Evolutionary conservation across 1,140 invertebrate genomes (phyloP).

Genomic region (Procambarus virginalis): DNA sequence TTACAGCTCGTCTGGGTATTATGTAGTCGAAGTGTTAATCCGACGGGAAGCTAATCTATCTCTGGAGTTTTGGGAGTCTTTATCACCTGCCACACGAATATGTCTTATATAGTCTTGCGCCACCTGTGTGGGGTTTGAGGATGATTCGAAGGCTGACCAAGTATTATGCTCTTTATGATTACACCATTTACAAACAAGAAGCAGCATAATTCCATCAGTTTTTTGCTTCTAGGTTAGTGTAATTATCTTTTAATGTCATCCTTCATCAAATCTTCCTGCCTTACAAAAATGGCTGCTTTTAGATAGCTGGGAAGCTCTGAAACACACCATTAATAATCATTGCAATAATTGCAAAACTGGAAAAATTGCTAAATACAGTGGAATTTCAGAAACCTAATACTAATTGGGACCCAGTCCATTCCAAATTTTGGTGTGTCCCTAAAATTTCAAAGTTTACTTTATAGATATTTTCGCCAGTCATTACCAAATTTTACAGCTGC

Average conservation of each 20-base stretch:
- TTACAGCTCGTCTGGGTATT: conserved; percentile 52
- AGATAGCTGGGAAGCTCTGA: too few species aligned
- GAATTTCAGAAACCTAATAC: too few species aligned
- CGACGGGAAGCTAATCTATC: not conserved
- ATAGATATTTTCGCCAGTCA: too few species aligned
- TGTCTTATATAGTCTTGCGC: conserved; percentile 21
- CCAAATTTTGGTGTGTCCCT: too few species aligned
- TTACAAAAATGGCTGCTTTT: too few species aligned
- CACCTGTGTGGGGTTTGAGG: conserved; percentile 44
- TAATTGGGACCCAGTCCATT: too few species aligned
- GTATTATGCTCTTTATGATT: conserved; percentile 45
- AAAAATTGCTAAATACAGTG: too few species aligned
- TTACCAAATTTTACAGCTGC: too few species aligned
- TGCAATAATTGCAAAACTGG: too few species aligned
- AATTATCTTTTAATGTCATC: not conserved
- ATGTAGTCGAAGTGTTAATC: conserved; percentile 39
- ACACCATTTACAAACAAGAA: conserved; percentile 54
- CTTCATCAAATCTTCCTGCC: too few species aligned
- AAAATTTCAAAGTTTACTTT: too few species aligned
- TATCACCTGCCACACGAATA: conserved; percentile 42
- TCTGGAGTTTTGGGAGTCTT: conserved; percentile 5
- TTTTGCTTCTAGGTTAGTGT: conserved; percentile 51
- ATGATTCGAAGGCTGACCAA: conserved; percentile 32
- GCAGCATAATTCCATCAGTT: conserved; percentile 31
- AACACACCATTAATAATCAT: too few species aligned